Conservation (phyloP, 2,888 invertebrate species). For the Tiphia femorata region DNA sequence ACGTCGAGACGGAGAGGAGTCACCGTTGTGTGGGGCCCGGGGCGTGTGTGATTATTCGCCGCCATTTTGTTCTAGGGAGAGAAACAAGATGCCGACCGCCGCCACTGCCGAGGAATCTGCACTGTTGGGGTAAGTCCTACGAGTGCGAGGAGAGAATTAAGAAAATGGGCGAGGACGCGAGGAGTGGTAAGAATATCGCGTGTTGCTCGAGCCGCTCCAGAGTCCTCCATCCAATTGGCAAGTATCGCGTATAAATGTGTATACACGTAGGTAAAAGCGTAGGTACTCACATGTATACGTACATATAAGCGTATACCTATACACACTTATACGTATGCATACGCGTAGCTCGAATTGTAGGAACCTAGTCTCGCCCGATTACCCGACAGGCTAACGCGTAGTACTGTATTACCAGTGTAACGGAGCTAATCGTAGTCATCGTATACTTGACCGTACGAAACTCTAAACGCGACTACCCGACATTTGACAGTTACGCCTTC, state of each 20-base stretch:
- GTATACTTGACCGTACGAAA: too few species aligned
- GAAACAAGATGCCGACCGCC: constrained; percentile 78
- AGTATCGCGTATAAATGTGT: background rate
- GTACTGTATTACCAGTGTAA: too few species aligned
- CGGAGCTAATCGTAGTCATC: too few species aligned
- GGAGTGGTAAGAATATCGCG: background rate
- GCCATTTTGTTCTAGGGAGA: constrained; percentile 68
- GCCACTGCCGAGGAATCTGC: constrained; percentile 86
- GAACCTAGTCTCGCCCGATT: background rate
- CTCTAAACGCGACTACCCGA: too few species aligned
- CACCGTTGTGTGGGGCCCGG: constrained; percentile 43
- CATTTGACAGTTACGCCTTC: too few species aligned
- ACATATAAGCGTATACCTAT: background rate
- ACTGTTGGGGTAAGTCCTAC: constrained; percentile 84
- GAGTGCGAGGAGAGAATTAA: constrained; percentile 10
- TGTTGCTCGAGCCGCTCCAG: background rate
- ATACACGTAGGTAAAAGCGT: too few species aligned
- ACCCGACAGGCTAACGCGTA: too few species aligned
- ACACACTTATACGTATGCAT: background rate
- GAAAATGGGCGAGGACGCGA: background rate
- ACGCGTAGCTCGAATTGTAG: too few species aligned
- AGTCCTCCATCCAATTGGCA: background rate
- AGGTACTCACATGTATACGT: background rate
- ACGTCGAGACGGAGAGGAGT: too few species aligned
- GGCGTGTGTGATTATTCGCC: constrained; percentile 63